These are phyloP conservation scores for Poecile montanus DNA, from an alignment of 2,797 vertebrate genomes.

Conservation along the genomic window DNA sequence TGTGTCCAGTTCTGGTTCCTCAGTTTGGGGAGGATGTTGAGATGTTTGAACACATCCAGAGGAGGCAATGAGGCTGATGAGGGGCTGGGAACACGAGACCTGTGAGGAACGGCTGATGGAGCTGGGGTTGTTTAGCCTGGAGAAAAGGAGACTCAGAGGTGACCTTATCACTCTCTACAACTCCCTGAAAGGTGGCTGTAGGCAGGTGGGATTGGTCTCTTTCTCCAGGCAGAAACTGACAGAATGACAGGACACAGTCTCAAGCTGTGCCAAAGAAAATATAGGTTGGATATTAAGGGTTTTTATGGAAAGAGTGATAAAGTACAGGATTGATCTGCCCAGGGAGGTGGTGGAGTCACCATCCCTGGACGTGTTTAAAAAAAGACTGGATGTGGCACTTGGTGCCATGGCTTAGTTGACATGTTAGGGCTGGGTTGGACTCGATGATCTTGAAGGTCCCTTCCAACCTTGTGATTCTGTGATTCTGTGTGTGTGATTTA, in stretches of 20 bases:
- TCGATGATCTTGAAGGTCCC: neutral
- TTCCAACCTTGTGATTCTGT: neutral
- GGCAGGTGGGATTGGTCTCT: neutral
- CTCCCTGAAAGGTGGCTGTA: accelerated
- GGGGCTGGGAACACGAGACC: neutral
- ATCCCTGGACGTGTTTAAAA: neutral
- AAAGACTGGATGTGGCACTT: neutral
- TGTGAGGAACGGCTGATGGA: accelerated
- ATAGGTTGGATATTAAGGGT: neutral
- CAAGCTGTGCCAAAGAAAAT: accelerated
- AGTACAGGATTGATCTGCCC: neutral
- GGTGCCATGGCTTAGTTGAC: neutral
- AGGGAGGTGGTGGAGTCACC: neutral
- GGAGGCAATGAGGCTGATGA: neutral
- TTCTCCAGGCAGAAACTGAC: neutral
- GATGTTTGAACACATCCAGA: accelerated
- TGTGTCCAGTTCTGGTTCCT: neutral
- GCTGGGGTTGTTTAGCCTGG: neutral
- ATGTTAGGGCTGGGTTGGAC: neutral
- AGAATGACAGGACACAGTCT: neutral
- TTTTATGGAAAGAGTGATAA: neutral
- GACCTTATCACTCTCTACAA: neutral
- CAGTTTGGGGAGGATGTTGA: accelerated
- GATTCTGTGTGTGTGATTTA: neutral
- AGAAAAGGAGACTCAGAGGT: neutral